These are phyloP conservation scores for Ommatoiulus sabulosus DNA, from an alignment of 2,888 invertebrate genomes.

Conservation along the genomic window DNA sequence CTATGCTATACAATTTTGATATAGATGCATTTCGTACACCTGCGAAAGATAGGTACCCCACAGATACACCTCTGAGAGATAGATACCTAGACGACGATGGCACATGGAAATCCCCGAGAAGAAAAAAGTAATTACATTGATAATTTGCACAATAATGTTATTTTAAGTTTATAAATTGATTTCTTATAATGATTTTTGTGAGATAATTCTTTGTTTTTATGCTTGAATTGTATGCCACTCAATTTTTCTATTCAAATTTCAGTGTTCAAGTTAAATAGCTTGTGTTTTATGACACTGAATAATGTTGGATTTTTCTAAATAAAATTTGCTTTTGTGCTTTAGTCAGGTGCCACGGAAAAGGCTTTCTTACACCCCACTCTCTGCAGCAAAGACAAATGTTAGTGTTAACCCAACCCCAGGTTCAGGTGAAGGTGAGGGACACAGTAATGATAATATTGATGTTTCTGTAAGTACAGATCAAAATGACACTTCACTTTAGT, in stretches of 20 bases:
- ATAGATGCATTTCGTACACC: conserved; percentile 45
- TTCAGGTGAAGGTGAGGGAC: background rate
- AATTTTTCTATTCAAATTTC: background rate
- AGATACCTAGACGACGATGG: conserved; percentile 37
- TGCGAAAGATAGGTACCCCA: conserved; percentile 3
- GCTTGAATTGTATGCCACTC: background rate
- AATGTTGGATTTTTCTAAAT: too few relatives aligned
- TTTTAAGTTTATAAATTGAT: too few relatives aligned
- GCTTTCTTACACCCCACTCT: conserved; percentile 25
- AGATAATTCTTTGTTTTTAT: background rate
- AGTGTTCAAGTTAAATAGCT: too few relatives aligned
- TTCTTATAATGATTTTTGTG: too few relatives aligned
- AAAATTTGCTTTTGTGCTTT: background rate
- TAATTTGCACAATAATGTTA: background rate
- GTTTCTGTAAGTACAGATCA: background rate
- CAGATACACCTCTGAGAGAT: conserved; percentile 23
- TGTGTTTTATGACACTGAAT: too few relatives aligned
- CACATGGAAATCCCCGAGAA: conserved; percentile 50
- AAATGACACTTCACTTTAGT: too few relatives aligned
- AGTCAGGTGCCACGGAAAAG: conserved; percentile 50
- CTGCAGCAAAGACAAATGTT: background rate
- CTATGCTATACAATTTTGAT: conserved; percentile 35
- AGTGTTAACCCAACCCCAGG: background rate
- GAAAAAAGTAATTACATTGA: conserved; percentile 52
- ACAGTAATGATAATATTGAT: conserved; percentile 42